A percentile compares a stretch with the other conserved stretches of the same genome.
phyloP scores from a whole-genome alignment of 30 jellyfish, hydroid and myxozoan species.

The Chrysaora quinquecirrha region DNA sequence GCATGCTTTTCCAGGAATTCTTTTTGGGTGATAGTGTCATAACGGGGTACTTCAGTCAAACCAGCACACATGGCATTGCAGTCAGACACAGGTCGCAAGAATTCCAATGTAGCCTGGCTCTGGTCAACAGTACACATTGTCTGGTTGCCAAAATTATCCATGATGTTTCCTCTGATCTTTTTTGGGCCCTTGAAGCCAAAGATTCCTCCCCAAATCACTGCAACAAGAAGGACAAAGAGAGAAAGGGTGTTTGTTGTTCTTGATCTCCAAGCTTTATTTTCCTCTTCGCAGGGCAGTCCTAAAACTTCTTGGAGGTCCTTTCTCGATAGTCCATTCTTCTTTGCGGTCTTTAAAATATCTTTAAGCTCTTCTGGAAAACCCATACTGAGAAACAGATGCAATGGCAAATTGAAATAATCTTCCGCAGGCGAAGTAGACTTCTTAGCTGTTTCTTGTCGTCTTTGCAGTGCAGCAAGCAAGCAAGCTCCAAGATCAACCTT shows the following conservation, averaged over 20 bases:
- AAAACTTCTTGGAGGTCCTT: slow-evolving; percentile 20
- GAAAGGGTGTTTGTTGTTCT: not conserved
- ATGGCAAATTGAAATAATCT: too few species aligned
- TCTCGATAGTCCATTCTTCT: slow-evolving; percentile 22
- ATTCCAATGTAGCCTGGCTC: slow-evolving; percentile 56
- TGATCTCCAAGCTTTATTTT: not conserved
- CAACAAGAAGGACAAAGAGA: slow-evolving; percentile 16
- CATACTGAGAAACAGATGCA: too few species aligned
- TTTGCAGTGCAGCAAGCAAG: too few species aligned
- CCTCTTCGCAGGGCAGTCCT: not conserved
- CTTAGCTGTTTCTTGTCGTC: too few species aligned
- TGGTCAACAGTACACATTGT: slow-evolving; percentile 68
- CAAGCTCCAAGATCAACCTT: too few species aligned
- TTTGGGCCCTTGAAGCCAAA: slow-evolving; percentile 49
- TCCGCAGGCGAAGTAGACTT: too few species aligned
- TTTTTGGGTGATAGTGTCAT: slow-evolving; percentile 53
- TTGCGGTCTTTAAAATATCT: slow-evolving; percentile 4
- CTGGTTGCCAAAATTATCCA: slow-evolving; percentile 1
- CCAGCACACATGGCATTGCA: slow-evolving; percentile 74
- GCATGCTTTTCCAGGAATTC: slow-evolving; percentile 76
- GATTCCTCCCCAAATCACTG: slow-evolving; percentile 42
- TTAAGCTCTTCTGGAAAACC: not conserved
- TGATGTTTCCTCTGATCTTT: slow-evolving; percentile 3
- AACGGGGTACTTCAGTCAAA: slow-evolving; percentile 60
- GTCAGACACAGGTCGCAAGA: slow-evolving; percentile 77